These are phyloP conservation scores for Ceyx margarethae DNA, from an alignment of 2,113 vertebrate species.

Conservation along the genomic window DNA sequence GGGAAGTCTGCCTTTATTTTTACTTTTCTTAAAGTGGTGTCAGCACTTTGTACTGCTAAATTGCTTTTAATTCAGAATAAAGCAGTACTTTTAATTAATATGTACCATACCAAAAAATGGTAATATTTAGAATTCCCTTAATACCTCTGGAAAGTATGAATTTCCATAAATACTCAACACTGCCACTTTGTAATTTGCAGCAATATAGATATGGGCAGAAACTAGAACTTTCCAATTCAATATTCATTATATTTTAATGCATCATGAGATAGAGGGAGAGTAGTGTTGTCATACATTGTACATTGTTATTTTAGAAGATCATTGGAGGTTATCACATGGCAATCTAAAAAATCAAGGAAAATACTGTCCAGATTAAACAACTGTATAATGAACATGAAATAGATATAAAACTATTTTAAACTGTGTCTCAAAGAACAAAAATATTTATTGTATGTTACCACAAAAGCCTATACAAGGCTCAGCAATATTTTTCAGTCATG, in stretches of 20 bases:
- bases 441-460: not conserved
- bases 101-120: not conserved
- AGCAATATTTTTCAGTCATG: not conserved
- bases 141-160: not conserved
- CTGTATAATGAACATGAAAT: not conserved
- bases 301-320: not conserved
- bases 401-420: not conserved
- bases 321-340: not conserved
- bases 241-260: not conserved
- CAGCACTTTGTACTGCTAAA: not conserved
- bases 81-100: not conserved
- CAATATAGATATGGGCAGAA: not conserved
- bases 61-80: not conserved
- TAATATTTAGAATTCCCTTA: not conserved
- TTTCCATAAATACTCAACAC: conserved; percentile 7
- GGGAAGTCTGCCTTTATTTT: not conserved
- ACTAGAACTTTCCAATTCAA: not conserved
- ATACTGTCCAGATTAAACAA: not conserved
- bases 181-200: not conserved
- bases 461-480: not conserved
- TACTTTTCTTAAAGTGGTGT: not conserved
- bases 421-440: not conserved
- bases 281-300: rapidly evolving
- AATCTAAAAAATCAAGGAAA: not conserved
- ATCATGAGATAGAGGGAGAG: not conserved